Evolutionary conservation across 2,888 invertebrate species (phyloP).

Genomic region (Eristalis intricaria): DNA sequence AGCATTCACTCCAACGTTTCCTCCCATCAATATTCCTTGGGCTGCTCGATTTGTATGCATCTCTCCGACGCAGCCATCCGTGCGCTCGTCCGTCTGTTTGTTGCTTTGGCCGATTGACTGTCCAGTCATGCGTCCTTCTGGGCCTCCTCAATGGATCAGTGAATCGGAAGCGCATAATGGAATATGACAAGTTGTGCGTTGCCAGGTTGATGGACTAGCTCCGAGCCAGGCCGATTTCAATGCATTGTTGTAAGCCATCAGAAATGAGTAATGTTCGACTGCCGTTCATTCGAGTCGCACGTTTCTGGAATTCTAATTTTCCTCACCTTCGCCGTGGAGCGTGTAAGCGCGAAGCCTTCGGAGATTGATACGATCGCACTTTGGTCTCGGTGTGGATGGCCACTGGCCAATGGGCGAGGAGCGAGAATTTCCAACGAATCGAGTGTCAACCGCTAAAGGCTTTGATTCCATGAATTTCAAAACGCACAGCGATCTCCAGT

Average conservation of each 20-base stretch:
- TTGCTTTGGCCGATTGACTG: background rate
- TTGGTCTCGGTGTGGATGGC: constrained; percentile 21
- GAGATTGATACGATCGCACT: constrained; percentile 61
- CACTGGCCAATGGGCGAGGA: background rate
- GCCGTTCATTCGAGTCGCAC: constrained; percentile 69
- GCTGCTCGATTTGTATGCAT: constrained; percentile 63
- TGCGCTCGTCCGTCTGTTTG: constrained; percentile 24
- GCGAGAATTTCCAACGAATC: constrained; percentile 44
- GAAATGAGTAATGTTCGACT: constrained; percentile 68
- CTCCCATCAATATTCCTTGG: constrained; percentile 54
- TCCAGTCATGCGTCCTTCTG: constrained; percentile 33
- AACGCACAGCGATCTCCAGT: constrained; percentile 20
- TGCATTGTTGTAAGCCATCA: constrained; percentile 61
- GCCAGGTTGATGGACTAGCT: constrained; percentile 69
- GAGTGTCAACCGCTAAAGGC: constrained; percentile 43
- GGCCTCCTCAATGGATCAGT: constrained; percentile 65
- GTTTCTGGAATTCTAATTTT: constrained; percentile 62
- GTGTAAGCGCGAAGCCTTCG: constrained; percentile 23
- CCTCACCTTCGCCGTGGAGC: background rate
- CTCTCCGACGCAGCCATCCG: constrained; percentile 35
- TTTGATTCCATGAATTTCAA: constrained; percentile 55
- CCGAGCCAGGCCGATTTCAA: constrained; percentile 57
- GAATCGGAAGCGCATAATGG: constrained; percentile 71
- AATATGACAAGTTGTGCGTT: constrained; percentile 69
- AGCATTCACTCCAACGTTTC: constrained; percentile 54